These are phyloP conservation scores for Pilophorus perplexus DNA, from an alignment of 2,888 invertebrate species.

Conservation along the genomic window DNA sequence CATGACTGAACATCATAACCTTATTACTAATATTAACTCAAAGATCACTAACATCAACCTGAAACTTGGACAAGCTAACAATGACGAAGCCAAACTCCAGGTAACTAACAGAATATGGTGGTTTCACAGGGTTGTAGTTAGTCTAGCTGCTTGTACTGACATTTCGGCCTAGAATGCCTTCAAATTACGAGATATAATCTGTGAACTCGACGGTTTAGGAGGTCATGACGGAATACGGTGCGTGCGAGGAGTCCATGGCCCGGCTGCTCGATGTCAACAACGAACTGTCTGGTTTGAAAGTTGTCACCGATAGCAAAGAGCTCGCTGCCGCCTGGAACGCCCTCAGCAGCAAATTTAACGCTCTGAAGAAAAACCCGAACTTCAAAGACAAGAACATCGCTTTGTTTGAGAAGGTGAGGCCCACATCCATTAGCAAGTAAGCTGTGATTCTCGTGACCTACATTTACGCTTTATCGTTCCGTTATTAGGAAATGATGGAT, in stretches of 20 bases:
- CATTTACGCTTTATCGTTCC: neutral
- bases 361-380: slow-evolving; percentile 45
- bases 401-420: slow-evolving; percentile 44
- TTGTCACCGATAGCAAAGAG: slow-evolving; percentile 45
- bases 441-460: neutral
- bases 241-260: slow-evolving; percentile 46
- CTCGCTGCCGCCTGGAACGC: slow-evolving; percentile 45
- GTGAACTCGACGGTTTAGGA: no score
- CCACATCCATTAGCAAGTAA: no score
- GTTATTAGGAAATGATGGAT: slow-evolving; percentile 51
- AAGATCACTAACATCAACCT: slow-evolving; percentile 55
- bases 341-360: slow-evolving; percentile 45
- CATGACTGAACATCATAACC: slow-evolving; percentile 56
- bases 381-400: slow-evolving; percentile 44
- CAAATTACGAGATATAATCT: no score
- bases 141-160: no score
- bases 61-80: slow-evolving; percentile 55
- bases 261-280: slow-evolving; percentile 44
- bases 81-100: slow-evolving; percentile 56
- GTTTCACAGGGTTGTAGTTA: neutral
- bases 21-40: slow-evolving; percentile 55
- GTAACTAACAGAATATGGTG: slow-evolving; percentile 48
- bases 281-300: slow-evolving; percentile 44
- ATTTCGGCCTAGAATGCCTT: neutral
- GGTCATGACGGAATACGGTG: slow-evolving; percentile 44